Conservation (phyloP, 64 coral and sea anemone species). For the Stylophora pistillata region DNA sequence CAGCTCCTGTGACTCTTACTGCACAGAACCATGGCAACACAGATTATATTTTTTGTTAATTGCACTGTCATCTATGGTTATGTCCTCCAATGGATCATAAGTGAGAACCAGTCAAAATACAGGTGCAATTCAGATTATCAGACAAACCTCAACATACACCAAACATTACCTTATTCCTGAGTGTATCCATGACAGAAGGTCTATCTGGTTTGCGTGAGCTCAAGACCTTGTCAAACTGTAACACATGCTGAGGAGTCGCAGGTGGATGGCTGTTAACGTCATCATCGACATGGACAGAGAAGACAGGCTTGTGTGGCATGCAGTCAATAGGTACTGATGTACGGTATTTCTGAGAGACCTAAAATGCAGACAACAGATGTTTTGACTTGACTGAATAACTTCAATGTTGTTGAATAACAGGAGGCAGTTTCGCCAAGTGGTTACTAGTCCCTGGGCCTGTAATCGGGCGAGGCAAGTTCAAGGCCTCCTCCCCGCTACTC, state of each 20-base stretch:
- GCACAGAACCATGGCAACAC: too few relatives aligned
- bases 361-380: not conserved
- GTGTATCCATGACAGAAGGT: slow-evolving; percentile 56
- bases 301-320: slow-evolving; percentile 40
- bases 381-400: not conserved
- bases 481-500: too few relatives aligned
- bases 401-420: not conserved
- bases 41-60: too few relatives aligned
- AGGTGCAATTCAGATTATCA: too few relatives aligned
- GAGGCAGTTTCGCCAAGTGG: not conserved
- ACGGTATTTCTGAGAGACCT: slow-evolving; percentile 50
- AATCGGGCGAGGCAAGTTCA: too few relatives aligned
- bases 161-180: slow-evolving; percentile 45
- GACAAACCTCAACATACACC: not conserved
- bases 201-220: slow-evolving; percentile 78
- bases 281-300: slow-evolving; percentile 84
- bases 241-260: slow-evolving; percentile 54
- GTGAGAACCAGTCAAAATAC: too few relatives aligned
- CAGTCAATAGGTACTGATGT: not conserved
- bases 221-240: slow-evolving; percentile 80
- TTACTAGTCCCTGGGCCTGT: not conserved
- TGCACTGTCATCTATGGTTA: too few relatives aligned
- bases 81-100: too few relatives aligned
- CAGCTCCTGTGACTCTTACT: too few relatives aligned
- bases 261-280: slow-evolving; percentile 26